Conservation (phyloP, 1,140 invertebrate genomes). For the Rhopalosiphum padi region DNA sequence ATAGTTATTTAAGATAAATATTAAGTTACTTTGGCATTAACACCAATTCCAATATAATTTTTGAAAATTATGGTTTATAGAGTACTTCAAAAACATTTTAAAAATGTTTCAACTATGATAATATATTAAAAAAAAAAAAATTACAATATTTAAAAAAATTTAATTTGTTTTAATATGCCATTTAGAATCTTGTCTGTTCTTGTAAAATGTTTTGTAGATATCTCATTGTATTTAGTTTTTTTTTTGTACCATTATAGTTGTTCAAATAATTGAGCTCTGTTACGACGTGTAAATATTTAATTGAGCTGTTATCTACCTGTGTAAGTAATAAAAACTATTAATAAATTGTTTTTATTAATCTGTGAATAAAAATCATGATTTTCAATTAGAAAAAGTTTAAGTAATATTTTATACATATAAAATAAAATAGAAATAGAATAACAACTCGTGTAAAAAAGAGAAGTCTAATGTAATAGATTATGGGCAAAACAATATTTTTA, state of each 20-base stretch:
- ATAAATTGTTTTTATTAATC: not conserved
- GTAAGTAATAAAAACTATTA: not conserved
- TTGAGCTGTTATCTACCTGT: not conserved
- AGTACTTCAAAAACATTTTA: too few relatives aligned
- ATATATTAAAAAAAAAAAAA: too few relatives aligned
- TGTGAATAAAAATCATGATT: not conserved
- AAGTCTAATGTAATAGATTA: not conserved
- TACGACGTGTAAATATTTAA: not conserved
- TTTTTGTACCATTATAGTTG: not conserved
- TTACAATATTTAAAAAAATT: too few relatives aligned
- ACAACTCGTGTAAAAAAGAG: not conserved
- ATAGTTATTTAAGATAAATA: too few relatives aligned
- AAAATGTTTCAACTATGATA: too few relatives aligned
- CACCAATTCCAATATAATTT: too few relatives aligned
- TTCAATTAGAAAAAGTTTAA: not conserved
- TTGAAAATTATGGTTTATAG: too few relatives aligned
- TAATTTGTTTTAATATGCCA: too few relatives aligned
- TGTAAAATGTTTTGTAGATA: too few relatives aligned
- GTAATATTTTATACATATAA: not conserved
- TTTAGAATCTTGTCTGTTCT: too few relatives aligned
- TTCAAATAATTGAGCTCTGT: not conserved
- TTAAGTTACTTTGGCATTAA: too few relatives aligned
- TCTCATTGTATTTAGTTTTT: not conserved
- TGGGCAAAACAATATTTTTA: not conserved
- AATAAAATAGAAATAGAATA: not conserved